Base-by-base conservation (phyloP, 1,140 invertebrate genomes). In the Ylistrum balloti region DNA sequence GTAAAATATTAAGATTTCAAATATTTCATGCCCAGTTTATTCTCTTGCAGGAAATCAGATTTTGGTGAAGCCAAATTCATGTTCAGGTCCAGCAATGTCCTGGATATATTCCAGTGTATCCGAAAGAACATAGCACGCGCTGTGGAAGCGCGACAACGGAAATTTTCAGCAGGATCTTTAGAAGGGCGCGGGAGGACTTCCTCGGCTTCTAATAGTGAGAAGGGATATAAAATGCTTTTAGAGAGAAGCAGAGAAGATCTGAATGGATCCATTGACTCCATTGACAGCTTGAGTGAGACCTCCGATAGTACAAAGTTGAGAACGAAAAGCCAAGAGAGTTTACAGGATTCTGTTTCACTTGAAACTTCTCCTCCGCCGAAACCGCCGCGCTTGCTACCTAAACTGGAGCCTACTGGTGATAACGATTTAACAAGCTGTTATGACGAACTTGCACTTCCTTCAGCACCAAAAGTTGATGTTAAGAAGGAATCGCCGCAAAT, bases 161-260 rank as follows among this genome's bases (percentile, higher is more conserved):
- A 74, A 17, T 11, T 74, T 3, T 74, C 56, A 1, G 11, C 22
- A 28, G 56, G n/a, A 5, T 74, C 56, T n/a, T 28, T 74, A 28
- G 56, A 74, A 74, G 22, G 56, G 56, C 56, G 56, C n/a, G 56
- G 56, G n/a, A 74, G 56, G n/a, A 28, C 56, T 0, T n/a, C 56
- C 0, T 74, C 56, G 13, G 56, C 56, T 74, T 74, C 56, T 11
- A 74, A 74, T 11, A 74, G 56, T 74, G 56, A 74, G 56, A 74
- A 74, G n/a, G 20, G 56, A 28, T 74, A 74, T 74, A 74, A 17
- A 28, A 74, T 74, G 56, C n/a, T 74, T n/a, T 74, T 74, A 74
- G 56, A 74, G n/a, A 74, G 56, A 74, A 74, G 56, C 56, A 74
- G 56, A 74, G 56, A 74, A 28, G n/a, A 74, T 28, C 56, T 74